Evolutionary conservation across 2,113 vertebrate genomes (phyloP), one percentile per base, ranked within the genome.

Genomic region (Myotis lucifugus): DNA sequence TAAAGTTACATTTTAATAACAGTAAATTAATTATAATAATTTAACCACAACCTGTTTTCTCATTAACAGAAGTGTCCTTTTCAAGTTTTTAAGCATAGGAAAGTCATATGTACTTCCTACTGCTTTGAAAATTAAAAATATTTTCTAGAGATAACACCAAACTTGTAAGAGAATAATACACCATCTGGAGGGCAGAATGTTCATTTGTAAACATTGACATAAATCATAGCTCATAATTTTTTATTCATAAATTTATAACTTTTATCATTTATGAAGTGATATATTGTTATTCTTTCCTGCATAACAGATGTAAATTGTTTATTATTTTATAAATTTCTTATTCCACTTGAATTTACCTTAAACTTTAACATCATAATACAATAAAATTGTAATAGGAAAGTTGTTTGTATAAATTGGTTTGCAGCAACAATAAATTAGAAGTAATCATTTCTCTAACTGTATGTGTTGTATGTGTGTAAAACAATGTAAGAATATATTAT

Each of bases 371-470:
- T 82, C 9, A 76, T 59, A 59, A 50, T 25, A 34, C 25, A 59
- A 25, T 74, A 87, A 87, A 87, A 69, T 61, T 89, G 21, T 85
- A 64, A 85, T 61, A 79, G 40, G 42, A 85, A 64, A 78, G 21
- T 76, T 61, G 13, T 61, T 73, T 46, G 14, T 56, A 74, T 64
- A 13, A 19, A 89, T 85, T 40, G 27, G 34, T 32, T 88, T 42
- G 87, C 32, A 88, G 11, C n/a, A 72, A 89, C 42, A 37, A 50
- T 3, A 64, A 85, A 81, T 78, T 56, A 92, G 34, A 85, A 21
- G 32, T 40, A 78, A 86, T 79, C 3, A 79, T 73, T 96, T 91
- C 29, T 93, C 25, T 86, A 74, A 86, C 19, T 84, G 3, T 42
- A 11, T 59, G 10, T 72, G 25, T 64, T 90, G 15, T 77, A 13